Percentiles rank a stretch among this genome's conserved stretches.
Conservation (phyloP, 2,113 vertebrate species). For the Hypomesus transpacificus region DNA sequence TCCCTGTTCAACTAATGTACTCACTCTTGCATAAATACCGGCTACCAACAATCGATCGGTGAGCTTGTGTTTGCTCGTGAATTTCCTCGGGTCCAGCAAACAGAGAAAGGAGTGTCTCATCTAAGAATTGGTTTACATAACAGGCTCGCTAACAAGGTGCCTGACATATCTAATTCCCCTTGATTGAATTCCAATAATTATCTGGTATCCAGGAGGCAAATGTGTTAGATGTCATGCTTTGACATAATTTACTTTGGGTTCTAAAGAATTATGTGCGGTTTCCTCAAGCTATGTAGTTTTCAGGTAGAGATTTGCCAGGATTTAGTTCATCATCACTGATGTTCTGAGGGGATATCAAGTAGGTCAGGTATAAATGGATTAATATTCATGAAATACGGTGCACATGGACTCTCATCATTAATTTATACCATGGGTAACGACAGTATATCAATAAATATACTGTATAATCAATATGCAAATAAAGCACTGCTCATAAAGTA, state of each 20-base stretch:
- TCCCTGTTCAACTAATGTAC: background rate
- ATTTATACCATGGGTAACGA: no score
- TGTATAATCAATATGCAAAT: constrained; percentile 2
- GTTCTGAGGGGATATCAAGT: background rate
- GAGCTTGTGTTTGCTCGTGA: background rate
- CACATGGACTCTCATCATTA: no score
- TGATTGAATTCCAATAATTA: constrained; percentile 10
- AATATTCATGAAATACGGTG: background rate
- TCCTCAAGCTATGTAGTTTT: background rate
- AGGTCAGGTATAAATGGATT: background rate
- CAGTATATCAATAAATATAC: background rate
- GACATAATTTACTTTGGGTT: constrained; percentile 5
- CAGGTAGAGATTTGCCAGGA: constrained; percentile 1
- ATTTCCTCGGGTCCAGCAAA: constrained; percentile 5
- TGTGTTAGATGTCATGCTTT: background rate
- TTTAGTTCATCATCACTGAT: background rate
- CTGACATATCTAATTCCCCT: constrained; percentile 9
- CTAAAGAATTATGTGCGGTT: background rate
- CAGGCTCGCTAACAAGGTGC: background rate
- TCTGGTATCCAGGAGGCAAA: constrained; percentile 9
- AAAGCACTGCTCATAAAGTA: no score
- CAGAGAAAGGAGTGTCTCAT: constrained; percentile 1
- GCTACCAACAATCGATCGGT: background rate
- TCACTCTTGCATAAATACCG: background rate
- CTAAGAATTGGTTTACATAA: background rate